Base-by-base conservation (phyloP, 2,113 vertebrate genomes). In the Taurulus bubalis region DNA sequence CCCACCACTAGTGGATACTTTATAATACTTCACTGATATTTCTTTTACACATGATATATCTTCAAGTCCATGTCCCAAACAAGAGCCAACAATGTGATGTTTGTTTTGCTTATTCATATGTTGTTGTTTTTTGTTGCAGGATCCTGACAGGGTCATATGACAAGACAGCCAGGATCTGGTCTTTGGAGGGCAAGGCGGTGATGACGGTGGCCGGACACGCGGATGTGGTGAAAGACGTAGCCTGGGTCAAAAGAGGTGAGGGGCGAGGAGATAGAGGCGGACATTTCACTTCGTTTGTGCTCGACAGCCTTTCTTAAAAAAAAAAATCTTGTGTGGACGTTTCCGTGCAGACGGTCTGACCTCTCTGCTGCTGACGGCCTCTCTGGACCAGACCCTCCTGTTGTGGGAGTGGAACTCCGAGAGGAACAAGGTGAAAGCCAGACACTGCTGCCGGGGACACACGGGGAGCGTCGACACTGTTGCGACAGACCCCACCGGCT, bases 331-430 rank as follows among this genome's bases (percentile, higher is more conserved):
- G 3, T 26, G 8, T 59, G 2, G 24, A 1, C 34, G 8, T 38
- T 75, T 71, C 12, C 45, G 8, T 76, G 55, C 85, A 99, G 98
- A 98, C 12, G 95, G 93, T 59, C 91, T 97, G 80, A 97, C 91
- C 0, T 98, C 97, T 45, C 88, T 99, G 75, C 92, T 99, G 9
- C 93, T 99, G 78, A 99, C 95, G 8, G 96, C 98, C 12, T 99
- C 98, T 12, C 94, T 99, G 96, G 98, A 99, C 89, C 98, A 99
- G 89, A 99, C 96, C 0, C 15, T 98, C 34, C 91, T 99, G 59
- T 83, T 99, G 2, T 99, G 98, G 98, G 98, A 99, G 86, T 99
- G 98, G 98, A 97, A 97, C 1, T 92, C 96, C 0, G 98, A 99
- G 89, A 95, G 90, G 65, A 98, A 97, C 93, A 97, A 97, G 87